Percentiles rank a stretch among this genome's conserved stretches.
These are phyloP conservation scores for Oithona nana DNA, from an alignment of 2,888 invertebrate species.

Conservation along the genomic window DNA sequence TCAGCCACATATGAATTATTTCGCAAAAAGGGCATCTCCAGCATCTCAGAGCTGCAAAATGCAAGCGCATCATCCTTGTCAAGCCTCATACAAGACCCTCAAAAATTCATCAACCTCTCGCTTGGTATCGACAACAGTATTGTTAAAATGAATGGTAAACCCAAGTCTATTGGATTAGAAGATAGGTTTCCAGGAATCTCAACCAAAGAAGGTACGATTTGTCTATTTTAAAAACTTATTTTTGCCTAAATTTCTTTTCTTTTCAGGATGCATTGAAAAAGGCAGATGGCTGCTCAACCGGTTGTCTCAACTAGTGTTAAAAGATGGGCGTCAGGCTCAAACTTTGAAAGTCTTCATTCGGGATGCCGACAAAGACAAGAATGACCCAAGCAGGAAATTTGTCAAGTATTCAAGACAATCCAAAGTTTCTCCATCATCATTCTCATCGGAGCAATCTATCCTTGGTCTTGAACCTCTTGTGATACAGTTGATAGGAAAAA, in stretches of 20 bases:
- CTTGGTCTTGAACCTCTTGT: too few relatives aligned
- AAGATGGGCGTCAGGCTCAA: conserved; percentile 58
- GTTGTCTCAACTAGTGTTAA: conserved; percentile 46
- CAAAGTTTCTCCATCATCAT: too few relatives aligned
- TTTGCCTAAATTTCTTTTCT: too few relatives aligned
- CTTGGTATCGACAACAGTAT: conserved; percentile 37
- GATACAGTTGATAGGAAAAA: too few relatives aligned
- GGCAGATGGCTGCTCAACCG: conserved; percentile 46
- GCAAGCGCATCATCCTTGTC: conserved; percentile 22
- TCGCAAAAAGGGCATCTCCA: conserved; percentile 42
- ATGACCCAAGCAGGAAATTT: conserved; percentile 18
- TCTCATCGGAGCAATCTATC: too few relatives aligned
- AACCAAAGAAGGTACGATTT: conserved; percentile 45
- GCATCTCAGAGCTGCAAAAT: conserved; percentile 40
- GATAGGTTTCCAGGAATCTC: conserved; percentile 52
- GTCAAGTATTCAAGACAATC: conserved; percentile 17
- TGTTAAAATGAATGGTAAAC: conserved; percentile 53
- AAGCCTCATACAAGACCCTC: conserved; percentile 31
- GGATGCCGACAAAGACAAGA: conserved; percentile 38
- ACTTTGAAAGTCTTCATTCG: conserved; percentile 52
- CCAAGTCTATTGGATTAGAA: conserved; percentile 57
- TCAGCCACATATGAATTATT: conserved; percentile 45
- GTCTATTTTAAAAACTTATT: too few relatives aligned
- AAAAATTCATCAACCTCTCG: not conserved
- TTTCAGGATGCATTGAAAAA: conserved; percentile 53